Evolutionary conservation across 2,888 invertebrate species (phyloP).

Genomic region (Drosophila sordidula): DNA sequence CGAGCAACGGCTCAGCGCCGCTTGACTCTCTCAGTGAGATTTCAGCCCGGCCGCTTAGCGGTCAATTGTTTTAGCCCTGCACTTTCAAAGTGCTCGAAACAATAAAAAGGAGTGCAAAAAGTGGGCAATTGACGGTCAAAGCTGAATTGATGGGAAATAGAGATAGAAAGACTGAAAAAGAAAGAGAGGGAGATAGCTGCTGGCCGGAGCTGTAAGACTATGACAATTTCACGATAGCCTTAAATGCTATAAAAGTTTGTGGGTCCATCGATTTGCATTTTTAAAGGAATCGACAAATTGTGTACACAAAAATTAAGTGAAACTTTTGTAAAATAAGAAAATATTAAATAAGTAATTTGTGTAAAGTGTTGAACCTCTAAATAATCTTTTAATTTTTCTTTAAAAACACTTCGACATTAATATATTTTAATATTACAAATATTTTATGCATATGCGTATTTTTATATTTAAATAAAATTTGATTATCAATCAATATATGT

Average conservation of each 20-base stretch:
- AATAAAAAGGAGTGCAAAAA: not conserved
- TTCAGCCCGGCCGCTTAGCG: conserved; percentile 36
- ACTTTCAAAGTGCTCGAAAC: conserved; percentile 21
- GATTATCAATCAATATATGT: no score
- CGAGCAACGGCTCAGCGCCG: conserved; percentile 13
- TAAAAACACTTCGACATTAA: no score
- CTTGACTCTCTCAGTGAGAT: conserved; percentile 29
- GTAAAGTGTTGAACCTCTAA: no score
- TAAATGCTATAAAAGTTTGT: not conserved
- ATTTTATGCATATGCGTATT: no score
- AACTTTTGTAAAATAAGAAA: not conserved
- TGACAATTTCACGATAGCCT: not conserved
- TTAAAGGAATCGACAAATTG: not conserved
- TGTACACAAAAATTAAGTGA: not conserved
- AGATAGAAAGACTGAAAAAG: not conserved
- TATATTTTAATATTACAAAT: no score
- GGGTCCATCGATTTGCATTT: not conserved
- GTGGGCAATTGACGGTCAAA: conserved; percentile 11
- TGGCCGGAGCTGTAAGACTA: not conserved
- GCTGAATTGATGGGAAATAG: not conserved
- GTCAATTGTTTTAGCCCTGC: conserved; percentile 57
- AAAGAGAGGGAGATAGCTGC: not conserved
- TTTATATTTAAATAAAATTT: no score
- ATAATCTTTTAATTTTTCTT: no score
- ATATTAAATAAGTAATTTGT: no score